These are phyloP conservation scores for Pseudococcus viburni DNA, from an alignment of 2,888 invertebrate species.

Conservation along the genomic window DNA sequence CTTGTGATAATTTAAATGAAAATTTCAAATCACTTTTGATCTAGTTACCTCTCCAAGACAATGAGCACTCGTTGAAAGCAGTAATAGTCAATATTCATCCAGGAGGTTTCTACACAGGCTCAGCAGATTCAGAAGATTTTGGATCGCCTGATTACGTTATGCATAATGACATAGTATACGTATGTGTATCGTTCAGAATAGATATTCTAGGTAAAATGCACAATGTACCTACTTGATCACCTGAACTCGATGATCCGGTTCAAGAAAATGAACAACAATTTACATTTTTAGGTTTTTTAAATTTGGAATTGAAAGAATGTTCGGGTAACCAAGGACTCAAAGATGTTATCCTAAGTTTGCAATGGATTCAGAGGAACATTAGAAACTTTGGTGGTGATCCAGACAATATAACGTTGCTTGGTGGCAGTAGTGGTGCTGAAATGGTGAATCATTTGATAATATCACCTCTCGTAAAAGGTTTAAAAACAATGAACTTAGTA, in stretches of 20 bases:
- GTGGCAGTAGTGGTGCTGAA: not conserved
- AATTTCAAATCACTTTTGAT: too few species aligned
- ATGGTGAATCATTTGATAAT: not conserved
- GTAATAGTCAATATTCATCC: conserved; percentile 51
- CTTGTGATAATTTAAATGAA: too few species aligned
- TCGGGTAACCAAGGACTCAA: not conserved
- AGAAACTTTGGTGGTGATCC: not conserved
- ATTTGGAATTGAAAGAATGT: not conserved
- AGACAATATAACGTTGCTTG: not conserved
- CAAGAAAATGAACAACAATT: not conserved
- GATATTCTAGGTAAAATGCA: conserved; percentile 38
- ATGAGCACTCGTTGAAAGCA: not conserved
- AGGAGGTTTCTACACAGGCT: not conserved
- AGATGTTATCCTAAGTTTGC: not conserved
- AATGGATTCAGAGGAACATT: not conserved
- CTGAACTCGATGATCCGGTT: not conserved
- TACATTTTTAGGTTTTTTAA: not conserved
- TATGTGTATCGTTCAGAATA: not conserved
- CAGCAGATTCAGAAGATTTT: not conserved
- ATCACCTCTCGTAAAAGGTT: not conserved
- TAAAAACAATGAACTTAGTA: too few species aligned
- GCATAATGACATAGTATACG: conserved; percentile 37
- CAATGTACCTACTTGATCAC: not conserved
- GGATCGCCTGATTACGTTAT: conserved; percentile 28
- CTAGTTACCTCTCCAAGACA: too few species aligned